Conservation (phyloP, 1,140 invertebrate genomes). For the Zaprionus tsacasi region DNA sequence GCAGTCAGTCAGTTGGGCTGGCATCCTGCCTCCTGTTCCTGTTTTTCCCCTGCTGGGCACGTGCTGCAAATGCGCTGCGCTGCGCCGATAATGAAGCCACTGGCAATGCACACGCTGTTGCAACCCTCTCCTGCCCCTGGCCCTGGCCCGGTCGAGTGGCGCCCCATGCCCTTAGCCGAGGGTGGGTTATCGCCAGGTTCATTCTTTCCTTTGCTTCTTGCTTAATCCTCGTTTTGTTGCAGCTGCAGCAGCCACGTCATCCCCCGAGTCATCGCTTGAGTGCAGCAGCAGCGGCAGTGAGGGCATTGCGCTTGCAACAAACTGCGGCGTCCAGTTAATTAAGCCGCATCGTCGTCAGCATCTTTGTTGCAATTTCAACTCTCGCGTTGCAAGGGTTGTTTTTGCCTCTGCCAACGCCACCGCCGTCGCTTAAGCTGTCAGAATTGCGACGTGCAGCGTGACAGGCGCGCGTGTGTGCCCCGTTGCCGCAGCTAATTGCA, state of each 20-base stretch:
- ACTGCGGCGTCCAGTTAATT: conserved; percentile 63
- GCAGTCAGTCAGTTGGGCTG: conserved; percentile 11
- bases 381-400: conserved; percentile 54
- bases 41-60: conserved; percentile 48
- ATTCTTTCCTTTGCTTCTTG: neutral
- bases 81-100: conserved; percentile 68
- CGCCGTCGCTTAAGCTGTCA: conserved; percentile 62
- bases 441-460: conserved; percentile 63
- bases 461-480: conserved; percentile 61
- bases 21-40: neutral
- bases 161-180: conserved; percentile 25
- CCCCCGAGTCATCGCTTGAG: conserved; percentile 40
- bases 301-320: conserved; percentile 41
- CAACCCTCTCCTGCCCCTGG: conserved; percentile 44
- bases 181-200: conserved; percentile 7
- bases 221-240: conserved; percentile 67
- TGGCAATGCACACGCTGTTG: conserved; percentile 44
- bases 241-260: conserved; percentile 68
- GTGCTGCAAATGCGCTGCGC: conserved; percentile 59
- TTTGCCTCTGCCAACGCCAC: neutral
- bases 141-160: conserved; percentile 45
- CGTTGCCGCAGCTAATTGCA: conserved; percentile 73
- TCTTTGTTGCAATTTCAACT: conserved; percentile 69
- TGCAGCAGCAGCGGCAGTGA: conserved; percentile 51
- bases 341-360: conserved; percentile 58